Base-by-base conservation (phyloP, 2,113 vertebrate genomes). In the Pardalotus punctatus region DNA sequence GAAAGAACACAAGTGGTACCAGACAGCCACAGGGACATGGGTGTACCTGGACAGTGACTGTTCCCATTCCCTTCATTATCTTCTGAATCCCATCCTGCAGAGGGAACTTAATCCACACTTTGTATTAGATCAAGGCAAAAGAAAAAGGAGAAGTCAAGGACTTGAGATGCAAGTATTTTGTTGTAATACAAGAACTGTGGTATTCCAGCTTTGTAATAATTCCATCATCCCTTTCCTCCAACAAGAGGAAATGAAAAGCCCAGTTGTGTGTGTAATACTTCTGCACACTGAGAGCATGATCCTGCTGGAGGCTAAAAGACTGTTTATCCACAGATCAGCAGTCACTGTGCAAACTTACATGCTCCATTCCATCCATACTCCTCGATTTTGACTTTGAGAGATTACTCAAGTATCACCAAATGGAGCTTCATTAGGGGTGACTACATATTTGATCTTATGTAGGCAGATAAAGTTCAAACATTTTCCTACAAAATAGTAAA, bases 201-300 rank as follows among this genome's bases (percentile, higher is more conserved):
- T 15, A 28, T 48, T 88, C 72, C 86, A 66, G 9, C 58, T 93
- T 12, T 2, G 7, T 40, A 72, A 22, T 72, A 90, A 96, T 78
- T 73, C 74, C 71, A 92, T 83, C 35, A 42, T n/a, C 54, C 47
- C 35, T 82, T 33, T 57, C 91, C 77, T 91, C 74, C 71, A 81
- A 83, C 62, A 3, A 83, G 82, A 81, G 54, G 17, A 70, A 86
- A 16, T 86, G 81, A 72, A 93, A 97, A 96, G 96, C 93, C 96
- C 94, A 96, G 85, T 94, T 96, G 92, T 88, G 90, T 94, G 93
- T 96, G 92, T 95, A 96, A 96, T 94, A 88, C 90, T 88, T 90
- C 94, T 93, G 88, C 96, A 94, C 76, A 60, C 82, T 67, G 88
- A 93, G 82, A 96, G 90, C 92, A 94, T 65, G 85, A 96, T 93